Base-by-base conservation (phyloP, 2,888 invertebrate genomes). In the Unio pictorum region DNA sequence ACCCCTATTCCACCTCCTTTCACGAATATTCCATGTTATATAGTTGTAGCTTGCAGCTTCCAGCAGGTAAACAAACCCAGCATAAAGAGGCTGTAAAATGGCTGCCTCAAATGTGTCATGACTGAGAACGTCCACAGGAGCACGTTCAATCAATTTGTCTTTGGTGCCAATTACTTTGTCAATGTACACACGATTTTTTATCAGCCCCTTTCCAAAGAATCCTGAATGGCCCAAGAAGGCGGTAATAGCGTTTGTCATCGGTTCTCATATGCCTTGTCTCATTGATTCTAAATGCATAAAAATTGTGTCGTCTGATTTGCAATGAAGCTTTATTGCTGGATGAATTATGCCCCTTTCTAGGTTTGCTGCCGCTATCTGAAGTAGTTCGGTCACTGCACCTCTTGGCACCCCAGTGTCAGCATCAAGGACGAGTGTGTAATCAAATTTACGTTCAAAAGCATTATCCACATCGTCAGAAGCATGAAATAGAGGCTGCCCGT, bases 91-190 rank as follows among this genome's bases (percentile, higher is more conserved):
- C 7, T 34, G 34, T 55, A 87, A 70, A 2, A 86, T 72, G 1
- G 86, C 85, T 17, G 87, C 86, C 63, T 87, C 87, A 71, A 85
- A 87, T 8, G 87, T 87, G 67, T 86, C 87, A 66, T 87, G 87
- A 66, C 87, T 87, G 5, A 87, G 76, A 8, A 86, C 87, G 72
- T 87, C 85, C 34, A 86, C 80, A 3, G 87, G 87, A 4, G 86
- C 84, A 45, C 82, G 73, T 69, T 87, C 87, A 34, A 87, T 84
- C 20, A 80, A 72, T 23, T 79, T 72, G 8, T 84, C 82, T 63
- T 81, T 75, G 3, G 71, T 74, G 17, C 87, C 87, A 55, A 87
- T 84, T 4, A 86, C 83, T 55, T 79, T 82, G n/a, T 85, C 81
- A 20, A 87, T 83, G 68, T 87, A 87, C n/a, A 85, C 69, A 34